Evolutionary conservation across 2,113 vertebrate genomes (phyloP), one percentile per base, ranked within the genome.

Genomic region (Cynoglossus semilaevis): DNA sequence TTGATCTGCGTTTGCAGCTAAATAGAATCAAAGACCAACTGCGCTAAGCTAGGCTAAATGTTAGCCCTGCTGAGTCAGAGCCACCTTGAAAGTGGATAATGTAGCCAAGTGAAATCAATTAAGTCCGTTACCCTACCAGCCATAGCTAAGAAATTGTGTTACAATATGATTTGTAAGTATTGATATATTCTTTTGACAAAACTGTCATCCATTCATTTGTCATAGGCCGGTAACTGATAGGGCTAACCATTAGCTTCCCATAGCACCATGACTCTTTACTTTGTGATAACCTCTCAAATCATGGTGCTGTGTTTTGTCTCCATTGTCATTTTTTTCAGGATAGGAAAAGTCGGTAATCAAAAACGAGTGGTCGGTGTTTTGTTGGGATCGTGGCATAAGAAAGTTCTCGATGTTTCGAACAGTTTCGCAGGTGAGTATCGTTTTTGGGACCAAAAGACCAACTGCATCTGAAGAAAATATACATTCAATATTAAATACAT

Each of bases 311-410:
- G 22, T 29, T n/a, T 29, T 29, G 22, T 29, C 22, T 29, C 22
- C 22, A 4, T 29, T 29, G 22, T 6, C 22, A 29, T 29, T 2
- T 17, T 59, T 10, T 16, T 43, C 70, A 99, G 97, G 86, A 98
- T 98, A 85, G 96, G 96, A 64, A 99, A 99, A 57, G 95, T 99
- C 56, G 96, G 97, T 34, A 98, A 94, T 65, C 96, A 98, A 89
- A 99, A 98, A 59, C 92, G 97, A 14, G 96, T 99, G 15, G 96
- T 99, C 0, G 97, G 97, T 34, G 97, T 99, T 55, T 90, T 99
- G 45, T 88, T 98, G 63, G 97, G 97, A 12, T 98, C 97, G 0
- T 99, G 97, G 96, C 95, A 98, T 38, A 99, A 98, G 70, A 98
- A 98, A 65, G 86, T 97, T 51, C 91, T 99, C 1, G 97, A 99